Evolutionary conservation across 2,888 invertebrate species (phyloP).

Genomic region (Trichogramma evanescens): DNA sequence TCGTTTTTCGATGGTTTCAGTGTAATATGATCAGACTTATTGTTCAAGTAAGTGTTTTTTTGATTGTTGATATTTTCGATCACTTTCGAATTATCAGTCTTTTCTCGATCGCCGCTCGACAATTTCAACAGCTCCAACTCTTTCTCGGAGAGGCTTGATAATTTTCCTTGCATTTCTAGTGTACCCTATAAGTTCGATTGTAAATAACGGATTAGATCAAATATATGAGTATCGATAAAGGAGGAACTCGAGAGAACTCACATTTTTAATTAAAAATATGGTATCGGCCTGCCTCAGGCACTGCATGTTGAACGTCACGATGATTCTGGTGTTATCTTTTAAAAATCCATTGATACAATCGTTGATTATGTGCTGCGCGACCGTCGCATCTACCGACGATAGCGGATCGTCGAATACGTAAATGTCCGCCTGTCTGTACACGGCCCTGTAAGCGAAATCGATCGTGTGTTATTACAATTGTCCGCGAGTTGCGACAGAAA

Average conservation of each 20-base stretch:
- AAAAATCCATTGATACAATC: conserved; percentile 64
- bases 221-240: background rate
- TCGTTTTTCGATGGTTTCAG: background rate
- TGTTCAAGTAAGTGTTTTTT: background rate
- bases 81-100: conserved; percentile 12
- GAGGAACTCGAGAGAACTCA: conserved; percentile 41
- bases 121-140: conserved; percentile 48
- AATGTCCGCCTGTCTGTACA: conserved; percentile 69
- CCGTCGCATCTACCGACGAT: conserved; percentile 70
- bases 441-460: conserved; percentile 50
- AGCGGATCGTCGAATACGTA: conserved; percentile 75
- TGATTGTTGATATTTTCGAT: background rate
- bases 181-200: conserved; percentile 50
- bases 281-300: conserved; percentile 61
- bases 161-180: conserved; percentile 55
- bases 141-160: conserved; percentile 52
- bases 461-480: background rate
- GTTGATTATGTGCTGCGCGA: conserved; percentile 67
- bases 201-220: background rate
- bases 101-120: background rate
- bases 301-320: conserved; percentile 83
- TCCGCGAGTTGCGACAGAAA: background rate
- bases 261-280: conserved; percentile 61
- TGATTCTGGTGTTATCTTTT: conserved; percentile 60
- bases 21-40: background rate